Evolutionary conservation across 2,888 invertebrate species (phyloP).

Genomic region (Tethea ocularis): DNA sequence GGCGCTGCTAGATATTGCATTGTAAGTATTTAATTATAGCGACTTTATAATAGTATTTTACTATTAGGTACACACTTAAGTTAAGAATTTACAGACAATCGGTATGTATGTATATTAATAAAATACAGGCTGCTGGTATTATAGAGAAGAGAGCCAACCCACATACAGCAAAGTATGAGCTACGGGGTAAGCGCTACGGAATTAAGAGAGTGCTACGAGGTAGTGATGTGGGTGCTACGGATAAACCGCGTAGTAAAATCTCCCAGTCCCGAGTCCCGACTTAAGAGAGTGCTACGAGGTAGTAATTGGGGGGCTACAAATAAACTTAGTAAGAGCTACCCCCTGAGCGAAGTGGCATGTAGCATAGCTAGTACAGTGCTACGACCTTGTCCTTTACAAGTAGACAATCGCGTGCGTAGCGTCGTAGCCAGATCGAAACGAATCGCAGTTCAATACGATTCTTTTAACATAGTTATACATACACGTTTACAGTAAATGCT

Average conservation of each 20-base stretch:
- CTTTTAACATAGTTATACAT: neutral
- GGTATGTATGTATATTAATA: neutral
- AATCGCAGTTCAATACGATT: neutral
- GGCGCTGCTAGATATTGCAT: slow-evolving; percentile 81
- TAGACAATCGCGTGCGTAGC: neutral
- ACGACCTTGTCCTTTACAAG: neutral
- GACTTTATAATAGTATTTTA: neutral
- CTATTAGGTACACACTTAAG: neutral
- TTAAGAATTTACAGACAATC: neutral
- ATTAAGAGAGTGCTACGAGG: neutral
- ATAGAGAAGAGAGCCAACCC: no score
- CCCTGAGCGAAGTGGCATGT: neutral
- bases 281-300: neutral
- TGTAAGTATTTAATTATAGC: slow-evolving; percentile 62
- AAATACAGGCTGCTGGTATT: no score
- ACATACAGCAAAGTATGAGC: neutral
- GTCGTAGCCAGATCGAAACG: neutral
- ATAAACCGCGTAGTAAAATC: neutral
- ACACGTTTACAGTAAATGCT: neutral
- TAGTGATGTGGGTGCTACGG: neutral
- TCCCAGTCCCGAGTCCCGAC: no score
- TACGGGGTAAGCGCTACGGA: neutral
- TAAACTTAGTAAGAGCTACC: neutral
- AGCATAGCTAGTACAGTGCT: neutral
- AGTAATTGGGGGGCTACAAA: neutral